These are phyloP conservation scores for Arion vulgaris DNA, from an alignment of 1,140 invertebrate species.

Conservation along the genomic window DNA sequence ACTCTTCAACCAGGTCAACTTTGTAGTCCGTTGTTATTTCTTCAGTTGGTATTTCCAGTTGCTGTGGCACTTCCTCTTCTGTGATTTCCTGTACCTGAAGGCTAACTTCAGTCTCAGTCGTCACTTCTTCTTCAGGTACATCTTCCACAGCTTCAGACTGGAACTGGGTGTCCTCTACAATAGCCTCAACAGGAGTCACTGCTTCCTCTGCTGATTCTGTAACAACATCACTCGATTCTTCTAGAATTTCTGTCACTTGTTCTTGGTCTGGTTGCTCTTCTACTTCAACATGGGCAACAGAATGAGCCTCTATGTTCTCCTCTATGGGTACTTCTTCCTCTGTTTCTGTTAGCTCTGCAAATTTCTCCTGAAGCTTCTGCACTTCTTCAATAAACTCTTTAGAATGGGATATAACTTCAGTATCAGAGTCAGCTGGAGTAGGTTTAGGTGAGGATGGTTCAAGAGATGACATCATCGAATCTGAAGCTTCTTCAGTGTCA, in stretches of 20 bases:
- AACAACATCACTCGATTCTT: background rate
- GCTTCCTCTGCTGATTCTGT: slow-evolving; percentile 1
- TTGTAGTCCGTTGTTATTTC: slow-evolving; percentile 44
- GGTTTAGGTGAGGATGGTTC: slow-evolving; percentile 63
- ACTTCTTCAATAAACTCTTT: slow-evolving; percentile 63
- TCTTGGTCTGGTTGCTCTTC: slow-evolving; percentile 26
- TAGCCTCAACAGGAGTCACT: slow-evolving; percentile 30
- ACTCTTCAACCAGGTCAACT: slow-evolving; percentile 44
- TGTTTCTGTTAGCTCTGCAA: slow-evolving; percentile 53
- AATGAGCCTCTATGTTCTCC: slow-evolving; percentile 37
- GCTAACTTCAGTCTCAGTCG: slow-evolving; percentile 39
- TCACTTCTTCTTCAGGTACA: slow-evolving; percentile 42
- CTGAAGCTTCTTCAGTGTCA: slow-evolving; percentile 85
- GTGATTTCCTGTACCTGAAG: slow-evolving; percentile 30
- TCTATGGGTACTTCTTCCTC: slow-evolving; percentile 41
- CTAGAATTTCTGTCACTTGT: slow-evolving; percentile 23
- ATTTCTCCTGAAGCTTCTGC: slow-evolving; percentile 60
- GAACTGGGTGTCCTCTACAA: slow-evolving; percentile 39
- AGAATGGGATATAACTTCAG: slow-evolving; percentile 51
- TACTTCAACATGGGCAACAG: slow-evolving; percentile 37
- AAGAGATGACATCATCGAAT: slow-evolving; percentile 65
- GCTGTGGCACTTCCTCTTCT: background rate
- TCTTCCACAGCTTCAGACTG: slow-evolving; percentile 49
- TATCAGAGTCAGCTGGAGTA: slow-evolving; percentile 61
- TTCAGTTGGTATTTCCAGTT: slow-evolving; percentile 46